phyloP scores from a whole-genome alignment of 1,140 invertebrate species.

The Temnothorax nylanderi region DNA sequence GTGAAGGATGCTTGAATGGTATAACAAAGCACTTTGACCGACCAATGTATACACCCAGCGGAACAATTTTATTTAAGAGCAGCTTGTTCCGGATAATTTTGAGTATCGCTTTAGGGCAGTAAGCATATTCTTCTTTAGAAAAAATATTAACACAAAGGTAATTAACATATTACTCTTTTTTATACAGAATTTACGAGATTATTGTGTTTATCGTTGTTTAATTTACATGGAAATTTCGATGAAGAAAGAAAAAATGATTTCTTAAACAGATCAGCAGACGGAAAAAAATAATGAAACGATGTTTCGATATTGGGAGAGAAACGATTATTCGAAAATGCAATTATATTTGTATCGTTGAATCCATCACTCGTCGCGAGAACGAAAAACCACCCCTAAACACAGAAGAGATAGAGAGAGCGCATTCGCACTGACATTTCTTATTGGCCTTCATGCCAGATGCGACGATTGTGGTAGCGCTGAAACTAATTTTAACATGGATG shows the following conservation, averaged over 20 bases:
- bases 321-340: constrained; percentile 76
- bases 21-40: constrained; percentile 36
- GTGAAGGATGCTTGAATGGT: constrained; percentile 4
- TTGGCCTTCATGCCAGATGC: constrained; percentile 60
- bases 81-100: neutral
- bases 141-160: neutral
- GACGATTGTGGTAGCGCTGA: constrained; percentile 63
- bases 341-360: constrained; percentile 70
- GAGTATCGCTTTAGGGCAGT: neutral
- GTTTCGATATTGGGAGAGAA: constrained; percentile 19
- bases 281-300: constrained; percentile 55
- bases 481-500: constrained; percentile 72
- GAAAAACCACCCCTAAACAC: constrained; percentile 63
- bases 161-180: neutral
- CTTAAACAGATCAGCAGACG: constrained; percentile 25
- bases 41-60: neutral
- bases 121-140: neutral
- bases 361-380: constrained; percentile 66
- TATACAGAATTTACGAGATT: constrained; percentile 40
- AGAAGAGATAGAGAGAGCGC: neutral
- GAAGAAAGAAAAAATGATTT: constrained; percentile 32
- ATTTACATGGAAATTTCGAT: constrained; percentile 42
- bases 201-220: constrained; percentile 55
- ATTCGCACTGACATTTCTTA: neutral
- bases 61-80: constrained; percentile 24